Conservation (phyloP, 2,797 vertebrate genomes). For the Amblyopsis hoosieri region DNA sequence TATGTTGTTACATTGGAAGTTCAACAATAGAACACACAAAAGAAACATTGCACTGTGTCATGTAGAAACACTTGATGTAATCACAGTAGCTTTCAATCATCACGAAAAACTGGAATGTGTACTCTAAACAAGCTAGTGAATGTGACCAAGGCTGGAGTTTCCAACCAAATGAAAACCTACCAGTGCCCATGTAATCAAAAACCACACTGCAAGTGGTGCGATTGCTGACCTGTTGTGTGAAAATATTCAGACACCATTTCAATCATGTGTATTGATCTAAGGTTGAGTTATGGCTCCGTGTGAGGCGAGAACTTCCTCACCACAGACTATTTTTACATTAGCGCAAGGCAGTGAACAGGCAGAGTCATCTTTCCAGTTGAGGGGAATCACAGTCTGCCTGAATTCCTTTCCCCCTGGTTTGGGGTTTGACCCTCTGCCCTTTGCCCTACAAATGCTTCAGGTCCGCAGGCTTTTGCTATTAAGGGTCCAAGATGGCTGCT, state of each 20-base stretch:
- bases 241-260: constrained; percentile 27
- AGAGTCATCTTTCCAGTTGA: constrained; percentile 72
- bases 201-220: neutral
- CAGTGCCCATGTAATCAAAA: constrained; percentile 13
- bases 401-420: constrained; percentile 73
- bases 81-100: constrained; percentile 51
- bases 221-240: constrained; percentile 10
- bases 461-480: constrained; percentile 49
- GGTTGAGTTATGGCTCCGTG: constrained; percentile 42
- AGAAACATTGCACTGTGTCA: neutral
- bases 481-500: constrained; percentile 46
- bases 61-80: constrained; percentile 23
- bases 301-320: constrained; percentile 58
- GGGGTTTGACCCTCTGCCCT: constrained; percentile 62
- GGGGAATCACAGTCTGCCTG: constrained; percentile 53
- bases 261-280: constrained; percentile 16
- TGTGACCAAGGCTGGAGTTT: constrained; percentile 24
- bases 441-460: constrained; percentile 66
- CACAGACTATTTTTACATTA: constrained; percentile 66
- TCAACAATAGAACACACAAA: constrained; percentile 52
- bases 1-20: constrained; percentile 43
- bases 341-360: constrained; percentile 58
- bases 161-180: constrained; percentile 17
- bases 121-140: constrained; percentile 48
- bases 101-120: constrained; percentile 36